Base-by-base conservation (phyloP, 1,140 invertebrate genomes). In the Brachystomella parvula region DNA sequence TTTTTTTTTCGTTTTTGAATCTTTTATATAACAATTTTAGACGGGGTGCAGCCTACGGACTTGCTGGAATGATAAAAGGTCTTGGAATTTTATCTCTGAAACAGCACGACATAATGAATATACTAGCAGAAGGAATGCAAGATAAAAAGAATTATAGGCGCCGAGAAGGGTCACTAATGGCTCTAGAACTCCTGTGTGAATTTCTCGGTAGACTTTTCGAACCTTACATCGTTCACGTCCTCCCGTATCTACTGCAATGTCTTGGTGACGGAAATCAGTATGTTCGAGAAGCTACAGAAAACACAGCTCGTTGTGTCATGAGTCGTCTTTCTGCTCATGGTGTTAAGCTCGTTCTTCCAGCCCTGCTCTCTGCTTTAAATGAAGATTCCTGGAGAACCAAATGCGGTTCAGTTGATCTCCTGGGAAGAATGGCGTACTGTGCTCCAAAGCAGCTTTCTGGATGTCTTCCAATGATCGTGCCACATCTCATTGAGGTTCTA, bases 341-440 rank as follows among this genome's bases (percentile, higher is more conserved):
- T 47, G 96, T 98, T 6, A 98, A 98, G 80, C 82, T 99, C 2
- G 91, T 99, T 56, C 80, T 98, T 59, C 86, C 86, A 0, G 90
- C 94, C 74, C 82, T 99, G 59, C 80, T 99, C 39, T 87, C 89
- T 70, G 96, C 94, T 57, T 80, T 99, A 44, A 91, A 98, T 76
- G 92, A 98, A 78, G 96, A 99, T 81, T 95, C 94, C 0, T 99
- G 97, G 97, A 82, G 97, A 76, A 99, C 96, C 1, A 99, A 99
- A 81, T 92, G 92, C 47, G 91, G 92, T 28, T 96, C 94, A 0
- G 93, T 98, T 39, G 95, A 99, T 77, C 81, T 99, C 57, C 81
- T 99, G 0, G 96, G 96, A 44, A 90, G 93, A 30, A 96, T 96
- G 94, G 94, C 95, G 9, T 96, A 90, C 78, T 99, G 96, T 82